A percentile compares a stretch with the other conserved stretches of the same genome.
Evolutionary conservation across 1,140 invertebrate species (phyloP).

Genomic region (Calosoma granatense): DNA sequence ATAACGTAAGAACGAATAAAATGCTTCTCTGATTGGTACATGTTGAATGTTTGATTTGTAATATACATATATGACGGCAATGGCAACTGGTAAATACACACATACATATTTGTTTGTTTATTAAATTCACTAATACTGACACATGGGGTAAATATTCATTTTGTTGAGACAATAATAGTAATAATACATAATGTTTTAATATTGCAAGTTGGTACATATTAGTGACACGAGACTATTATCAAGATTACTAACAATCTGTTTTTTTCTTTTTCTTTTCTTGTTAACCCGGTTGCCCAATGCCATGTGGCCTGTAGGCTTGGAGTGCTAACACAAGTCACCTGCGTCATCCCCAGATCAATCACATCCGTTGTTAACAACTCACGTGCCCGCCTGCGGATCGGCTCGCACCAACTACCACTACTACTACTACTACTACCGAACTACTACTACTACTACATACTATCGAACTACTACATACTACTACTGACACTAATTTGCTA

Average conservation of each 20-base stretch:
- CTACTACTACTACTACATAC: no score
- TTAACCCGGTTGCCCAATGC: constrained; percentile 43
- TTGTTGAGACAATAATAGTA: no score
- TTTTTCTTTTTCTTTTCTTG: constrained; percentile 46
- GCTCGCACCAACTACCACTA: not conserved
- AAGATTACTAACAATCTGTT: constrained; percentile 48
- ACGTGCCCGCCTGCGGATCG: not conserved
- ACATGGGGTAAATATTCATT: constrained; percentile 16
- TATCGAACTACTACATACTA: no score
- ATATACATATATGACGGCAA: not conserved
- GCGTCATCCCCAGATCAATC: not conserved
- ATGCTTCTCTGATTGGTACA: no score
- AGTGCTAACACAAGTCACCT: constrained; percentile 22
- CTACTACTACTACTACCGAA: no score
- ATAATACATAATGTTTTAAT: no score
- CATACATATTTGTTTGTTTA: not conserved
- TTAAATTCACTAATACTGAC: constrained; percentile 6
- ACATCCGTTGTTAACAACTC: not conserved
- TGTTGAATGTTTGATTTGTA: not conserved
- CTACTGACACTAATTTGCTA: no score
- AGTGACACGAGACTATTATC: constrained; percentile 23
- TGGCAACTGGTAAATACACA: not conserved
- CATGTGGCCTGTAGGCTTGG: constrained; percentile 28
- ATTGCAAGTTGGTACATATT: constrained; percentile 23
- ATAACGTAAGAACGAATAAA: no score